Conservation (phyloP, 1,140 invertebrate species). For the Andricus grossulariae region DNA sequence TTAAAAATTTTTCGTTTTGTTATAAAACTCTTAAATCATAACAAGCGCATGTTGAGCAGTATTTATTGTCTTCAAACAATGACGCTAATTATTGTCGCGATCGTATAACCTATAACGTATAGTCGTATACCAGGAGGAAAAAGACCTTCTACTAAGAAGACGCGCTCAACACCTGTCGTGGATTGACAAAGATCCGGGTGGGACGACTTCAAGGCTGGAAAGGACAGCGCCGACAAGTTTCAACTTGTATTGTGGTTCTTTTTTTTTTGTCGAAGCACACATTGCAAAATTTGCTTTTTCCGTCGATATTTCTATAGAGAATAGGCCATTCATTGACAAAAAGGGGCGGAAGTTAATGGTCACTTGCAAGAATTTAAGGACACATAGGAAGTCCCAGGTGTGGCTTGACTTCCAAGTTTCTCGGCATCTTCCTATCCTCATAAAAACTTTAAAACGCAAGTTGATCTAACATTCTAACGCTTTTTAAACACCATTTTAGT, state of each 20-base stretch:
- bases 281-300: neutral
- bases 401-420: too few species aligned
- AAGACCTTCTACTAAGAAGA: neutral
- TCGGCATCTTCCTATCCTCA: too few species aligned
- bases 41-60: neutral
- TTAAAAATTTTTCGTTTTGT: neutral
- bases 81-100: constrained; percentile 10
- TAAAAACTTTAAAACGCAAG: too few species aligned
- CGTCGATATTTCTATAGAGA: too few species aligned
- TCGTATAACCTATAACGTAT: neutral
- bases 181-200: constrained; percentile 9
- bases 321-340: too few species aligned
- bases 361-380: too few species aligned
- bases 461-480: too few species aligned
- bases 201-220: neutral
- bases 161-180: constrained; percentile 17
- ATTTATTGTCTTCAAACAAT: neutral
- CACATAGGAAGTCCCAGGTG: too few species aligned
- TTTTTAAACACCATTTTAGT: too few species aligned
- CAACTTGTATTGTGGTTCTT: neutral
- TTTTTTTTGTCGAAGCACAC: neutral
- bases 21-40: neutral
- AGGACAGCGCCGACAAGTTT: constrained; percentile 7
- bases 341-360: too few species aligned
- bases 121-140: neutral